Base-by-base conservation (phyloP, 2,113 vertebrate genomes). In the Poicephalus meyeri region DNA sequence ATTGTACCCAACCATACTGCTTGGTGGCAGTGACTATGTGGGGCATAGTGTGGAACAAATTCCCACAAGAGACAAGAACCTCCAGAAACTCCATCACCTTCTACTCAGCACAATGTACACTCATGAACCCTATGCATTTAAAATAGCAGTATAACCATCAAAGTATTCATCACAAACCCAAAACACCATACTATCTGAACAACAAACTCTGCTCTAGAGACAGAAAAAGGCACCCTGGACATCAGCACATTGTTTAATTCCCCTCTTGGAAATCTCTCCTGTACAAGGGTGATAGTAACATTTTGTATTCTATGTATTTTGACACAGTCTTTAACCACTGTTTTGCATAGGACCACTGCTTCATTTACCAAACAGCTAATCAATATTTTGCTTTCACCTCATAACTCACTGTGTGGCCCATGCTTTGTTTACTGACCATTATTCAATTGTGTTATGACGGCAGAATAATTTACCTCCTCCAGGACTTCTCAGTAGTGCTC, bases 361-460 rank as follows among this genome's bases (percentile, higher is more conserved):
- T 77, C 44, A 82, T 33, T 87, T 74, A 82, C 53, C 52, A 64
- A 95, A 89, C 7, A 49, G 41, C n/a, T 93, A 73, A 88, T 82
- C 89, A 77, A 60, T 91, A 88, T 24, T 86, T 88, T 73, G 66
- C n/a, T 91, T 95, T 91, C 73, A 72, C 53, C 81, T 95, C 77
- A 31, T 82, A 89, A 92, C 46, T 95, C 78, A 85, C 17, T 63
- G 17, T 73, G 78, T 64, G 71, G 42, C 41, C 81, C 56, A 13
- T 69, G 53, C 52, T 90, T 94, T 90, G 46, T 89, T 96, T 86
- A 82, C 50, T 77, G 29, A 13, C 82, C 78, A 31, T 88, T 86
- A 80, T 83, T 93, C 81, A 88, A 14, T 24, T 63, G 58, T 31
- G 16, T 89, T 90, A 63, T 60, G 64, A 66, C 19, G 64, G 55